Evolutionary conservation across 2,888 invertebrate species (phyloP), one percentile per base, ranked within the genome.

Genomic region (Meiosimyza decipiens): DNA sequence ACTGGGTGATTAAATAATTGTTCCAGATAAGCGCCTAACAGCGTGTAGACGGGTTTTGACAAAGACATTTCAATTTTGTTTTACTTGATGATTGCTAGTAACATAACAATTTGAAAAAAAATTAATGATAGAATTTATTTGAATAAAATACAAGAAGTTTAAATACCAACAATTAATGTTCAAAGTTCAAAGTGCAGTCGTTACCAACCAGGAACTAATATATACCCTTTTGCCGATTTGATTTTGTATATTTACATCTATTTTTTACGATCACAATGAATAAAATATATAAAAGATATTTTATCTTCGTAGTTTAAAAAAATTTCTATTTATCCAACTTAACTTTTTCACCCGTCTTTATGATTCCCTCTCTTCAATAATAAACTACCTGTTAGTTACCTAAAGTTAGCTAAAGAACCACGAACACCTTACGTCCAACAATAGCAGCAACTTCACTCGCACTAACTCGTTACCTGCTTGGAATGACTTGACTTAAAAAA

Each of bases 1-100:
- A 95, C 88, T 0, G 95, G 95, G 86, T 92, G 90, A 75, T 90
- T 89, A 83, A 93, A 94, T 65, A 95, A 88, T 83, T 93, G 92
- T 79, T 92, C 91, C 81, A 95, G 90, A 87, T 95, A 95, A 55
- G 90, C 90, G 66, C 91, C 90, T 50, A 93, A 81, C 69, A 93
- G 87, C 79, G 90, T 90, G 85, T 92, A 91, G 71, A 94, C 82
- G 12, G 94, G 93, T 86, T 93, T 94, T 0, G 87, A 86, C 16
- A 87, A 76, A n/a, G 85, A 79, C 87, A 87, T 86, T 28, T 73
- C 81, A 63, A 51, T 62, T 18, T 65, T 66, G n/a, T 49, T 6
- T 28, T 51, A 54, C 13, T 7, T 11, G 51, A 15, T 33, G 47
- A 54, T 5, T 57, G 33, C 16, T 9, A 54, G 63, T 5, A 28